A percentile compares a stretch with the other conserved stretches of the same genome.
phyloP scores from a whole-genome alignment of 2,113 vertebrate species.

The Erythrocercus mccallii region DNA sequence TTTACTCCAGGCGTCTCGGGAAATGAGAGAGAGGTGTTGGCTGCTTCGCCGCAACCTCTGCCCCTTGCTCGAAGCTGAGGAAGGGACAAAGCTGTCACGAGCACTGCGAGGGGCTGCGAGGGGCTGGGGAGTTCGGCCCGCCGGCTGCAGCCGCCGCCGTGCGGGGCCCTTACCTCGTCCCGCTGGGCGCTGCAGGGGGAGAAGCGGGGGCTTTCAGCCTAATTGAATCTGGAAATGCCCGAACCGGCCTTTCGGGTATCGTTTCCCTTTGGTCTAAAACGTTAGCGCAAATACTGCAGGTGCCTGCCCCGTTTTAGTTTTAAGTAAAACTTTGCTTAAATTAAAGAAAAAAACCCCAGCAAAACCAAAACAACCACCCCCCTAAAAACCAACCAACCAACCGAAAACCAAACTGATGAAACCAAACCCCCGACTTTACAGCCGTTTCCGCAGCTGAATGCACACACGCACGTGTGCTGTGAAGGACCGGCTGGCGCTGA shows the following conservation, averaged over 20 bases:
- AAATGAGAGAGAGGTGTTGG: background rate
- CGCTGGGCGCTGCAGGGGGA: background rate
- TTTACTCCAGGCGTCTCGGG: background rate
- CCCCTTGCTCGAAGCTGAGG: accelerated
- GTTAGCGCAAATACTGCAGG: background rate
- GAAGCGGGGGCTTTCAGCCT: background rate
- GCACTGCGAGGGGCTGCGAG: accelerated
- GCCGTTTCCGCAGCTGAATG: background rate
- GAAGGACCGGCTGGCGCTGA: background rate
- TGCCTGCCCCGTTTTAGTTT: background rate
- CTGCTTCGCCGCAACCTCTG: no score
- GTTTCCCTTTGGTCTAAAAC: background rate
- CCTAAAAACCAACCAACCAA: no score
- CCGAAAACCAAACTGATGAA: background rate
- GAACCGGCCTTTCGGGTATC: no score
- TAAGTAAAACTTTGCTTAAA: background rate
- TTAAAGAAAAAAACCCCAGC: no score
- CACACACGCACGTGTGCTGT: accelerated
- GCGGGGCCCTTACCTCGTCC: no score
- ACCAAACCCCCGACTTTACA: background rate
- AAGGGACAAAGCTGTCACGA: background rate
- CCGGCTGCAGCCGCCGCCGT: background rate
- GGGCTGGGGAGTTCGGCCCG: background rate
- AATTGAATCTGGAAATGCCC: background rate
- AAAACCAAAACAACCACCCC: background rate